Base-by-base conservation (phyloP, 2,797 vertebrate genomes). In the Dipus sagitta region DNA sequence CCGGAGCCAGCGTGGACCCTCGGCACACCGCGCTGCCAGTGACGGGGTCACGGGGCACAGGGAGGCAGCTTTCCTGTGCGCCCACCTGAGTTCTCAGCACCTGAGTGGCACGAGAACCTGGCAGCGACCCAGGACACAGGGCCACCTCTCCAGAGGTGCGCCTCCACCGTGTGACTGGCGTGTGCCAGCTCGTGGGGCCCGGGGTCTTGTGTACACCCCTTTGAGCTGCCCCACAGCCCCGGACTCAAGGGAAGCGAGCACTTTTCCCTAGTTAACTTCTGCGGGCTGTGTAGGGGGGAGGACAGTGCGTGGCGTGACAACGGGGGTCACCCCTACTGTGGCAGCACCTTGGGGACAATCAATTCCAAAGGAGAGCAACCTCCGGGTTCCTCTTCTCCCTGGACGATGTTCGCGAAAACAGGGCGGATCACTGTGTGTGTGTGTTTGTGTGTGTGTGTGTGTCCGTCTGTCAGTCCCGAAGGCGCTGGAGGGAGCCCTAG, bases 1-100 rank as follows among this genome's bases (percentile, higher is more conserved):
- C 96, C 92, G 18, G 97, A 97, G 97, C 98, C 98, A 93, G 98
- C 94, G 18, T 97, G 95, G 87, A 58, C 38, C 81, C n/a, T 21
- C 0, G 15, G 65, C n/a, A 74, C 70, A 13, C 15, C 30, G 84
- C 1, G 20, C 75, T 70, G 13, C 8, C 24, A 11, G 38, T 14
- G 68, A 74, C n/a, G n/a, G 70, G 60, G 62, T 65, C 65, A 3
- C 86, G 1, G 6, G 77, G 67, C n/a, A 34, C 38, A 11, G 34
- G 42, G 38, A 52, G 81, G 47, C 54, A 81, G 65, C 76, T 24
- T 42, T 88, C 81, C 68, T 2, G 18, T 47, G 79, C 18, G 58
- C 54, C 91, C 77, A 88, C 34, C 80, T 64, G 84, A 91, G 60
- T 79, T 89, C 77, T 80, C 38, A 32, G 52, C 77, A 67, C 32